Percentiles rank a stretch among this genome's conserved stretches.
Conservation (phyloP, 2,113 vertebrate species). For the Cettia cetti region DNA sequence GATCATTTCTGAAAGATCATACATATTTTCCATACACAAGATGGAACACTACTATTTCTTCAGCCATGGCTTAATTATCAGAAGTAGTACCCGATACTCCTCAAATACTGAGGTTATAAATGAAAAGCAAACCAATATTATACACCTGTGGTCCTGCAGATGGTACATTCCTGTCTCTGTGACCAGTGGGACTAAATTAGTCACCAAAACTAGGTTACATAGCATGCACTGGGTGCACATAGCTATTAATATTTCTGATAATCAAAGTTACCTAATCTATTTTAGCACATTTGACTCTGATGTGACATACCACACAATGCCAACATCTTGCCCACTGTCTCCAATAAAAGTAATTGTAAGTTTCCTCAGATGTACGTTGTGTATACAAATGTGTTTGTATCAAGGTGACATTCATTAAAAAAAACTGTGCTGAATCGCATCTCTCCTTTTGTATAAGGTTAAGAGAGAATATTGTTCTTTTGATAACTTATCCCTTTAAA, state of each 20-base stretch:
- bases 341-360: neutral
- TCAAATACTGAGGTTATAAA: neutral
- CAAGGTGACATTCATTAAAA: neutral
- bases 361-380: neutral
- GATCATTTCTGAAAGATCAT: neutral
- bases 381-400: rapidly evolving
- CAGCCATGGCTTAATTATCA: neutral
- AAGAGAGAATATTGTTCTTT: neutral
- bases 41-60: neutral
- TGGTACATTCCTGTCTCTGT: neutral
- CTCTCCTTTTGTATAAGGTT: neutral
- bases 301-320: neutral
- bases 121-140: neutral
- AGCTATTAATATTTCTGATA: neutral
- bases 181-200: neutral
- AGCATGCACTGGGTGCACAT: neutral
- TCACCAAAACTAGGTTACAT: neutral
- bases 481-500: neutral
- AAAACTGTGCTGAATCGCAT: neutral
- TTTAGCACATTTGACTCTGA: neutral
- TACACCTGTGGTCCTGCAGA: neutral
- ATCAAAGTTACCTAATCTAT: neutral
- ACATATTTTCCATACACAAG: neutral
- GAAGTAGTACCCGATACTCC: neutral
- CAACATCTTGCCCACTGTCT: neutral